Evolutionary conservation across 1,140 invertebrate species (phyloP).

Genomic region (Drosophila virilis): DNA sequence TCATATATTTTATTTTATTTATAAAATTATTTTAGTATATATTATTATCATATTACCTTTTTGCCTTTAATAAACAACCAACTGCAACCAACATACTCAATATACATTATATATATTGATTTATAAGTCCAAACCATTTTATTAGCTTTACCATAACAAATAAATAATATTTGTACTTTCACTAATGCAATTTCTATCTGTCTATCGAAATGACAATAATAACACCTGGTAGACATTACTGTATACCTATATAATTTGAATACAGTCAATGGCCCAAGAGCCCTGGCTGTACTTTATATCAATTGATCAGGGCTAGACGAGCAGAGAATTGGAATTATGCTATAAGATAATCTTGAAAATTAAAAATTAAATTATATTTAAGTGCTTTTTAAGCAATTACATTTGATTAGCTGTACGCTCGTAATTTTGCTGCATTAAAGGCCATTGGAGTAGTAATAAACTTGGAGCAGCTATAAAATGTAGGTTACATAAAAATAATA

Average conservation of each 20-base stretch:
- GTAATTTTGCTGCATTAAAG: neutral
- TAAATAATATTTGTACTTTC: neutral
- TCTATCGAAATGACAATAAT: constrained; percentile 1
- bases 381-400: constrained; percentile 4
- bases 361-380: constrained; percentile 17
- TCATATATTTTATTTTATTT: too few relatives aligned
- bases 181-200: constrained; percentile 3
- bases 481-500: neutral
- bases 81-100: neutral
- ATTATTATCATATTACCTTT: too few relatives aligned
- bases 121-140: neutral
- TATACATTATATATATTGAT: constrained; percentile 5
- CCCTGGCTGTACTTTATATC: neutral
- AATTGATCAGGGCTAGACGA: neutral
- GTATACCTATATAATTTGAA: neutral
- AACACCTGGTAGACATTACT: neutral
- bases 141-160: neutral
- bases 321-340: constrained; percentile 2
- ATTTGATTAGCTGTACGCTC: constrained; percentile 2
- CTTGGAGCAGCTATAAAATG: neutral
- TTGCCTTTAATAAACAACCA: too few relatives aligned
- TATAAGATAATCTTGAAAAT: constrained; percentile 16
- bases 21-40: too few relatives aligned
- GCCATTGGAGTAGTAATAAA: constrained; percentile 1
- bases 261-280: too few relatives aligned